phyloP scores from a whole-genome alignment of 2,888 invertebrate genomes.

The Epinotia brunnichana region DNA sequence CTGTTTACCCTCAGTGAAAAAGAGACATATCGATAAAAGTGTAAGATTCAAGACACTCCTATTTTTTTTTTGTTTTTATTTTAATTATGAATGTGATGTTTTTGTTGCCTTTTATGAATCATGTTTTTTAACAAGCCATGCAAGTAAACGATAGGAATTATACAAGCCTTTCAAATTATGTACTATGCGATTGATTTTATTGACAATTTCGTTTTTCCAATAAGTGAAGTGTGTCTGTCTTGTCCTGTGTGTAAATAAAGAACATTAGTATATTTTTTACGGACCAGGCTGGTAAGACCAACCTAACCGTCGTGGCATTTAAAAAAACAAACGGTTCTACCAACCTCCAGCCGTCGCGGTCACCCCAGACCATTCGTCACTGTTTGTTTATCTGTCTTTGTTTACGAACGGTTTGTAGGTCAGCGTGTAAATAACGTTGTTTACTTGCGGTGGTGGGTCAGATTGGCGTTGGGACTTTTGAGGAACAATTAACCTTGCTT shows the following conservation, averaged over 20 bases:
- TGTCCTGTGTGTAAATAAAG: background rate
- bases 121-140: too few species aligned
- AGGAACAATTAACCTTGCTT: slow-evolving; percentile 2
- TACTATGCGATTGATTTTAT: too few species aligned
- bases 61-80: too few species aligned
- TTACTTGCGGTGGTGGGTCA: slow-evolving; percentile 7
- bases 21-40: too few species aligned
- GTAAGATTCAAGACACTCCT: too few species aligned
- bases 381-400: slow-evolving; percentile 8
- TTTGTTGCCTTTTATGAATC: too few species aligned
- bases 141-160: too few species aligned
- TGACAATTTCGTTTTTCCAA: too few species aligned
- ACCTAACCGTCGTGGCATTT: background rate
- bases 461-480: slow-evolving; percentile 1
- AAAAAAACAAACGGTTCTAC: background rate
- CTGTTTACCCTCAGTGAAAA: too few species aligned
- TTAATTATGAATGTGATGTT: too few species aligned
- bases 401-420: slow-evolving; percentile 7
- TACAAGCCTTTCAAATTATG: too few species aligned
- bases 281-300: background rate
- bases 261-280: background rate
- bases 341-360: background rate
- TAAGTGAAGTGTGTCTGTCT: too few species aligned
- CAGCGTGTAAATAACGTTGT: slow-evolving; percentile 13
- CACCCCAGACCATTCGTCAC: slow-evolving; percentile 7